Base-by-base conservation (phyloP, 2,888 invertebrate genomes). In the Uropetala carovei region DNA sequence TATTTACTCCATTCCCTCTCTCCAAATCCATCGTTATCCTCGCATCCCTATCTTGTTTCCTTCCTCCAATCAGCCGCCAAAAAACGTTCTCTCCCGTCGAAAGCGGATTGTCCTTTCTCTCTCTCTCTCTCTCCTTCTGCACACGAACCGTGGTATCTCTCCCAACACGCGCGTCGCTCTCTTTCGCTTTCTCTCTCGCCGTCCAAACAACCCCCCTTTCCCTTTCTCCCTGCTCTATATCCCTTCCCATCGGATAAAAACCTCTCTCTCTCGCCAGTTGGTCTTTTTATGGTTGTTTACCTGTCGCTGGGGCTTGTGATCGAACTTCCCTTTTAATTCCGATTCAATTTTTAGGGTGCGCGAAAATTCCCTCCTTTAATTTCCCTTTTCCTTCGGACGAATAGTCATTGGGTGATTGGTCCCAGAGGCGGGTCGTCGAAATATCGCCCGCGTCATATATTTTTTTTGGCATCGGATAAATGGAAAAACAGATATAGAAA, bases 251-350 rank as follows among this genome's bases (percentile, higher is more conserved):
- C 18, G 0, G 68, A 43, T 43, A 43, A 43, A 43, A 43, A 43
- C 43, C 43, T 5, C 5, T n/a, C 64, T 64, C 9, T n/a, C 9
- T 68, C 14, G n/a, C 13, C 18, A 16, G 14, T 16, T 68, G 18
- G 22, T 0, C 7, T 22, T 75, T 22, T 22, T 27, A 2, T 0
- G 9, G 10, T 27, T 75, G 75, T 75, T 75, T 22, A 75, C 75
- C 75, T 75, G 75, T 75, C 75, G 22, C n/a, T 22, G 75, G 16
- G 64, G 16, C 64, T 75, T 22, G 22, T 9, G 22, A 9, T 0
- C 75, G 75, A 75, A 22, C n/a, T 75, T 22, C 75, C 75, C 75
- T 75, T 75, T 75, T 75, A 75, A 75, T 75, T 75, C 27, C 22
- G 75, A 75, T 22, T 75, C 75, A 75, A 75, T 75, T 22, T 22